Base-by-base conservation (phyloP, 2,797 vertebrate genomes). In the Mareca penelope region DNA sequence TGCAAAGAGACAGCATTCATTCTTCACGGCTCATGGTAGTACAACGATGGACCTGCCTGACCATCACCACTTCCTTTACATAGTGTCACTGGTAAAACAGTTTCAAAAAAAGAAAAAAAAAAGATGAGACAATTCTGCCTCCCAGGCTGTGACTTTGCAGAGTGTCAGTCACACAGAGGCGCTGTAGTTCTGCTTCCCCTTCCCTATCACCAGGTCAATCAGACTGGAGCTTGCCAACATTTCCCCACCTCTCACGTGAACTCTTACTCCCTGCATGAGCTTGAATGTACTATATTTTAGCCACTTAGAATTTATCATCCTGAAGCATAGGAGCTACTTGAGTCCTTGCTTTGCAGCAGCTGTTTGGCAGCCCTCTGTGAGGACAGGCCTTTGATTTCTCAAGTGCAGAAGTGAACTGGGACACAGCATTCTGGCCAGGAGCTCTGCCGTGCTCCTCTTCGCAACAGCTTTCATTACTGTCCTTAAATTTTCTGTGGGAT, bases 121-220 rank as follows among this genome's bases (percentile, higher is more conserved):
- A 46, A 46, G 21, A 46, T 1, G n/a, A 31, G 68, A n/a, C 7
- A 26, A 39, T 12, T 68, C 40, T 84, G 80, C 64, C 48, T 68
- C 71, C 72, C 1, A 5, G 1, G 11, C 2, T 2, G 0, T 3
- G 37, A 21, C 39, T 23, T 33, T 63, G 50, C 67, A 16, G n/a
- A 10, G 2, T 6, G 23, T 39, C 39, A 26, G 77, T 4, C 26
- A 5, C 12, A 12, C n/a, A 14, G 19, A 37, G 24, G 56, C 44
- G 18, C 55, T 12, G 29, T 4, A 35, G 40, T 11, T 55, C 84
- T 55, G 78, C 63, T 75, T 29, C 18, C 18, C 59, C 29, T 68
- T 57, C 64, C 52, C 61, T 15, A 29, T 33, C 2, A 1, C 37
- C 60, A 15, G 12, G 39, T 26, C 69, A 39, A 6, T 33, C 13